A percentile compares a stretch with the other conserved stretches of the same genome.
These are phyloP conservation scores for Volucella inanis DNA, from an alignment of 2,888 invertebrate species.

Conservation along the genomic window DNA sequence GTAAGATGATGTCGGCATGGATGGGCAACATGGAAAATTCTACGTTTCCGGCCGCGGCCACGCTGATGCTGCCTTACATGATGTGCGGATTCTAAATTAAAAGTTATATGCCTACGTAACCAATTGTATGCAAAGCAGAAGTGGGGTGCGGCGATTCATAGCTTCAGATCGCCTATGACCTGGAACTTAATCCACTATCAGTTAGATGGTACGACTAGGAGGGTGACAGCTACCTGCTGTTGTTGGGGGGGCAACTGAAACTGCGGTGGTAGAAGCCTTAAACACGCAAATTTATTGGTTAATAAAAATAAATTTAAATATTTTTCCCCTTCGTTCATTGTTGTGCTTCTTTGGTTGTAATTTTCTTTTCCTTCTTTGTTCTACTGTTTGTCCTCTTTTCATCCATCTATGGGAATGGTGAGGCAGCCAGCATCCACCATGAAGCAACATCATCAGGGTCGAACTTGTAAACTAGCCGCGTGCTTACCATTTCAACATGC, in stretches of 20 bases:
- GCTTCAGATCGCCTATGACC: conserved; percentile 35
- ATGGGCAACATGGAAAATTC: background rate
- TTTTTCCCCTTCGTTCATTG: conserved; percentile 65
- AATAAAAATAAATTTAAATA: conserved; percentile 80
- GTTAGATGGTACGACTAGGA: conserved; percentile 1
- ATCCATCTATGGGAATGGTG: background rate
- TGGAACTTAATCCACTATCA: conserved; percentile 71
- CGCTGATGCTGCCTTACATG: conserved; percentile 34
- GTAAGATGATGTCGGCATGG: conserved; percentile 10
- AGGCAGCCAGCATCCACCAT: background rate
- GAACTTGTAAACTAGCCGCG: conserved; percentile 64
- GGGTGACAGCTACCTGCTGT: background rate
- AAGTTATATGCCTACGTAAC: conserved; percentile 70
- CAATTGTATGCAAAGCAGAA: conserved; percentile 64
- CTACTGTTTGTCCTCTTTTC: conserved; percentile 23
- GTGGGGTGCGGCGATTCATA: background rate
- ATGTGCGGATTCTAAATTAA: conserved; percentile 74
- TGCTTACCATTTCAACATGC: conserved; percentile 61
- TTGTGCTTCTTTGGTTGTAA: conserved; percentile 35
- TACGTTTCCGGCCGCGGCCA: background rate
- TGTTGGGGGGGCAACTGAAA: background rate
- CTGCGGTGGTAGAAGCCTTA: conserved; percentile 76
- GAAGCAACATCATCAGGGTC: background rate
- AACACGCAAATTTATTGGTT: conserved; percentile 81
- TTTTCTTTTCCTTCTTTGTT: conserved; percentile 54